Conservation (phyloP, 1,140 invertebrate genomes). For the Ooceraea biroi region DNA sequence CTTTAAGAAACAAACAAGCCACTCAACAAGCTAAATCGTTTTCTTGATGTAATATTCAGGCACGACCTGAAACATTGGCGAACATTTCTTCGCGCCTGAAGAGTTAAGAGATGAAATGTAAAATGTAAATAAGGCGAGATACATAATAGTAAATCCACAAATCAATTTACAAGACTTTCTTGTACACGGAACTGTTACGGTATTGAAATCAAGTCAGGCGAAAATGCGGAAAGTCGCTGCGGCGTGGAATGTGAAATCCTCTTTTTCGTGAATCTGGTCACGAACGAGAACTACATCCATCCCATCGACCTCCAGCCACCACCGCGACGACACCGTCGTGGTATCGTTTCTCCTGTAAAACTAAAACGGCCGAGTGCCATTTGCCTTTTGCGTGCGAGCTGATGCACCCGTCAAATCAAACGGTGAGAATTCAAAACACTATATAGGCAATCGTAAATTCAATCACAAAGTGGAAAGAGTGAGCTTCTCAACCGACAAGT, state of each 20-base stretch:
- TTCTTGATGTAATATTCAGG: not conserved
- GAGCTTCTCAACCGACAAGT: not conserved
- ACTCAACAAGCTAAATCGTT: not conserved
- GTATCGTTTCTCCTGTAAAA: conserved; percentile 68
- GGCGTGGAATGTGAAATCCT: conserved; percentile 56
- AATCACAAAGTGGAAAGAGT: not conserved
- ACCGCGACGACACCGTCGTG: conserved; percentile 12
- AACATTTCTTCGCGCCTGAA: not conserved
- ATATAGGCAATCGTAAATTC: not conserved
- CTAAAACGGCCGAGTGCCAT: conserved; percentile 70
- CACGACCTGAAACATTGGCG: not conserved
- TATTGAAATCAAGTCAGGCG: not conserved
- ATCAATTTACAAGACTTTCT: not conserved
- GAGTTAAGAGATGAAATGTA: not conserved
- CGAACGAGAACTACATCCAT: conserved; percentile 82
- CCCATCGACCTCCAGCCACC: conserved; percentile 76
- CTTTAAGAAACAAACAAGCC: not conserved
- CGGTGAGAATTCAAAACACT: not conserved
- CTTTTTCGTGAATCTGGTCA: conserved; percentile 77
- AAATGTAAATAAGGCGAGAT: not conserved
- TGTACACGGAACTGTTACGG: not conserved
- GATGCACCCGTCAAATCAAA: conserved; percentile 41
- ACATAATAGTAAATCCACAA: not conserved
- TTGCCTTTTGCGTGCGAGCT: conserved; percentile 73
- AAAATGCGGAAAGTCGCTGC: conserved; percentile 45